Conservation (phyloP, 2,113 vertebrate species). For the Microtus ochrogaster region DNA sequence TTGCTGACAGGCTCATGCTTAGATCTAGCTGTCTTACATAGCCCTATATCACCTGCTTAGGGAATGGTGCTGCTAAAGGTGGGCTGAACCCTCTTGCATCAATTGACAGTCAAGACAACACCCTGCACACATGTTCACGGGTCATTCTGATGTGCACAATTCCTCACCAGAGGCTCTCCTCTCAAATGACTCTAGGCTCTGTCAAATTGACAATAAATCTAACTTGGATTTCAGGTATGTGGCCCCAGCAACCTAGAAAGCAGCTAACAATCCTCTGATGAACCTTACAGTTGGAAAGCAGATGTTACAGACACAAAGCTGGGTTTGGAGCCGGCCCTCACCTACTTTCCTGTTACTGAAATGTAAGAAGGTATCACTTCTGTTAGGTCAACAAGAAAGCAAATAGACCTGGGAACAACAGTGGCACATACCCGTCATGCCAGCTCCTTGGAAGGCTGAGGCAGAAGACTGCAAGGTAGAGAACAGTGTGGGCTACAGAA, state of each 20-base stretch:
- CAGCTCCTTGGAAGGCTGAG: not conserved
- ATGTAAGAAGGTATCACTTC: not conserved
- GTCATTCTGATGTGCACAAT: not conserved
- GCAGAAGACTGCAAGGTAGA: not conserved
- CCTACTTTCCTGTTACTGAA: not conserved
- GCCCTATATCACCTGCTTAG: not conserved
- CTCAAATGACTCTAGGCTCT: not conserved
- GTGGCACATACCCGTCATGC: not conserved
- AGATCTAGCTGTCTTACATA: not conserved
- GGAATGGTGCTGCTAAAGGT: not conserved
- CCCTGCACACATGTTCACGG: not conserved
- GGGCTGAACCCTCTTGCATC: not conserved
- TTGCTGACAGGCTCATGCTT: not conserved
- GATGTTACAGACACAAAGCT: not conserved
- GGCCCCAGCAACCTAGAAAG: not conserved
- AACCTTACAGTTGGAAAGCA: not conserved
- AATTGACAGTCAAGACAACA: not conserved
- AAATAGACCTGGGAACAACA: not conserved
- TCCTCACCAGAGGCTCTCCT: not conserved
- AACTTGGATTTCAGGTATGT: not conserved
- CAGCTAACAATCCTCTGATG: not conserved
- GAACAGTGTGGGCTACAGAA: not conserved
- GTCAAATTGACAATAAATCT: not conserved
- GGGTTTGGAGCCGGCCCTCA: not conserved
- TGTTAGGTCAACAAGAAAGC: not conserved